Base-by-base conservation (phyloP, 2,797 vertebrate species). In the Esox masquinongy region DNA sequence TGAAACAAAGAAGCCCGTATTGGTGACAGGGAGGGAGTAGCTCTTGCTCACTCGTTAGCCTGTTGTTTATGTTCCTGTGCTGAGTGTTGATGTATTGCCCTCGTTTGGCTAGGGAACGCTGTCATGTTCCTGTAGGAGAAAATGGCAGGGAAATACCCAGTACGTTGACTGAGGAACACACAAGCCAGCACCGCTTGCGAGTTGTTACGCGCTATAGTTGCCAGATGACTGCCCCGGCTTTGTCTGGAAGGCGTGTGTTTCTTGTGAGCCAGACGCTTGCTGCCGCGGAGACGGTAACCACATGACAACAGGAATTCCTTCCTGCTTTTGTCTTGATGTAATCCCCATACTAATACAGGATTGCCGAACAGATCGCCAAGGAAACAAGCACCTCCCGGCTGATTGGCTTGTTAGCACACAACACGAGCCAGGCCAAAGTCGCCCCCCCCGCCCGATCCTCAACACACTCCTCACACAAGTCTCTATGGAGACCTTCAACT, bases 261-360 rank as follows among this genome's bases (percentile, higher is more conserved):
- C 83, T 82, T 39, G 84, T 49, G 78, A 88, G 84, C 80, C 83
- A 63, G 75, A 79, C 31, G 70, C 80, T 80, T 83, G 87, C 80
- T 75, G 81, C 69, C 2, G 76, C 56, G 11, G 56, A 22, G 15
- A 61, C 22, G 24, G 56, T 78, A 77, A 90, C 86, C 93, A 92
- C 92, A 93, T 90, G 91, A 93, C 86, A 86, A 86, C 86, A 89
- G 89, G 88, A 92, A 92, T 93, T 92, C 86, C 86, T 87, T 88
- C 87, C 85, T 89, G 88, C 88, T 87, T 87, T 74, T 81, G 81
- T 85, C 86, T 92, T 89, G 89, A 91, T 91, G 91, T 92, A 93
- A 94, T 94, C 90, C 22, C n/a, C 2, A 61, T 26, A 88, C 85
- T 92, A 89, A 92, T 85, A 84, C 84, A 81, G 83, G 86, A 89